Evolutionary conservation across 2,797 vertebrate genomes (phyloP), one percentile per base, ranked within the genome.

Genomic region (Phoxinus dragarum): DNA sequence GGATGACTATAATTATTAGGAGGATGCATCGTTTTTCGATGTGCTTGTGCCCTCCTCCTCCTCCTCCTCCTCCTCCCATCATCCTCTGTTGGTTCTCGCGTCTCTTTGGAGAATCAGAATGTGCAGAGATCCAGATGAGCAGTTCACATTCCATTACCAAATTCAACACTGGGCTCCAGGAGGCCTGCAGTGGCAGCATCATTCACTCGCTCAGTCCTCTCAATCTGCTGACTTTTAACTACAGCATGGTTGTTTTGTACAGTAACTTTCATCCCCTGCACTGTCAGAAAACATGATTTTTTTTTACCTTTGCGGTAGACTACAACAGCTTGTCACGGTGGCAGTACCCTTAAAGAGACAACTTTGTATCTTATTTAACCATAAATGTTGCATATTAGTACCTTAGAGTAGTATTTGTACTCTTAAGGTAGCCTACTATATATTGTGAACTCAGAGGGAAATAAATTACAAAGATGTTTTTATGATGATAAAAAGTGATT

Each of bases 71-170:
- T 27, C 27, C 47, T 89, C 87, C 89, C 84, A 67, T 89, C 86
- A 86, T 86, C 88, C 68, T 72, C 82, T 72, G 34, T 36, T 38
- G 76, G 31, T 86, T 82, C 78, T 84, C 86, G 69, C 79, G 88
- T 81, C 91, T 90, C 93, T 92, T 93, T 93, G 88, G 92, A 92
- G 92, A 94, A 91, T 89, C 91, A 90, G 93, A 89, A 94, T 93
- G 89, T 93, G 90, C 93, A 93, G 94, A 95, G 95, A 95, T 95
- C 95, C 90, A 95, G 95, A 96, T 94, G 96, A 96, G 94, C 95
- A 94, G 95, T 97, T 96, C 95, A 94, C 96, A 97, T 97, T 97
- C 96, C 96, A 94, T 95, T 95, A 96, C 94, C 95, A 96, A 97
- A 97, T 96, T 97, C 96, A 94, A 96, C 96, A 96, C 95, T 95